Base-by-base conservation (phyloP, 2,113 vertebrate genomes). In the Delphinapterus leucas region DNA sequence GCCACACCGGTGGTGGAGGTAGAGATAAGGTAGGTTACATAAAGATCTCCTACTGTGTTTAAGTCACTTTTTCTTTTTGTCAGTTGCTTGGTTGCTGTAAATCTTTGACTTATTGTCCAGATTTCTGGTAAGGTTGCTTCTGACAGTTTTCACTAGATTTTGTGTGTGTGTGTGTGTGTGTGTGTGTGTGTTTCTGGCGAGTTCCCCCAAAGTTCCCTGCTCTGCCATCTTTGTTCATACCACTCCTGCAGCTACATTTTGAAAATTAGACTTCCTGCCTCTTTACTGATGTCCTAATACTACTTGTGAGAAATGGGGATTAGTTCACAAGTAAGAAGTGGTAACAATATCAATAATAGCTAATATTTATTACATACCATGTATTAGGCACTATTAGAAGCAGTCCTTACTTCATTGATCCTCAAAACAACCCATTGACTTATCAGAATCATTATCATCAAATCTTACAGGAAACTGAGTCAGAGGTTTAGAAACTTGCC, bases 251-350 rank as follows among this genome's bases (percentile, higher is more conserved):
- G 33, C 47, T 95, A 28, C 49, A 55, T 77, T 96, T 96, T 95
- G 53, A 88, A 96, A 96, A 61, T 38, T 15, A 92, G 25, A 33
- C n/a, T 65, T 96, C n/a, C 41, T 95, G 20, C 36, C 17, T 84
- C 28, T 96, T 81, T 90, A 83, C 41, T 28, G 36, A 33, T 91
- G 6, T 81, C 36, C 71, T 83, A 36, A 61, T 87, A 84, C 15
- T 33, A 15, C 28, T 67, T 82, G 9, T 89, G 61, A 94, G 61
- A 92, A 95, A 79, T 86, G 20, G 73, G 23, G 18, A 82, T 85
- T 95, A 67, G 44, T 89, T 96, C 31, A 86, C 67, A 93, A 95
- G 53, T 58, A 84, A 74, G 63, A 76, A 94, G 80, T 95, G n/a
- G 11, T 89, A 76, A 80, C 84, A 36, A 33, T 49, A 44, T 96